Evolutionary conservation across 2,113 vertebrate genomes (phyloP).

Genomic region (Scatophagus argus): DNA sequence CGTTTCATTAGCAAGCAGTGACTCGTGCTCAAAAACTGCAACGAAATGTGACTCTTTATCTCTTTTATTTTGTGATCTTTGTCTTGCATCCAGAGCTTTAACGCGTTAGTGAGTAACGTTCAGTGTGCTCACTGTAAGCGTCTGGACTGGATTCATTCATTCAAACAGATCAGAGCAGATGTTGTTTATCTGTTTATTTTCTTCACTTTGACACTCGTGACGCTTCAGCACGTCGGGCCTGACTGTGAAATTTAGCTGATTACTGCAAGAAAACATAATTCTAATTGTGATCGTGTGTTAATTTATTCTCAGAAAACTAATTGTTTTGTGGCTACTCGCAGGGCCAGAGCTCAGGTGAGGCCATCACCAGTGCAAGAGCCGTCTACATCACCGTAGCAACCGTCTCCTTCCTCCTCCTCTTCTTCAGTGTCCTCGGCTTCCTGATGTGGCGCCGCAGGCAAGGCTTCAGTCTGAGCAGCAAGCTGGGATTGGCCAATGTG

Average conservation of each 20-base stretch:
- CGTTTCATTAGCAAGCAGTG: neutral
- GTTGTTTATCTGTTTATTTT: too few species aligned
- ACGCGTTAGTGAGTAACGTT: neutral
- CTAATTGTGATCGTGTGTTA: too few species aligned
- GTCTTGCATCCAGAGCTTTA: neutral
- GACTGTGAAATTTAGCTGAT: neutral
- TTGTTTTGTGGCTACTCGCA: constrained; percentile 13
- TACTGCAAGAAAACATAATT: neutral
- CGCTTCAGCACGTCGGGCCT: too few species aligned
- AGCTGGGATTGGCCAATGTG: constrained; percentile 81
- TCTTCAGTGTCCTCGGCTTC: constrained; percentile 52
- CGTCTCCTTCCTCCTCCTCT: constrained; percentile 67
- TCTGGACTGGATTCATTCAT: too few species aligned
- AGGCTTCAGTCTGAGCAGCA: constrained; percentile 62
- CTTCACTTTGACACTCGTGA: too few species aligned
- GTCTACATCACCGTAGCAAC: constrained; percentile 57
- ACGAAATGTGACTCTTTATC: neutral
- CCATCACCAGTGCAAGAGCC: constrained; percentile 25
- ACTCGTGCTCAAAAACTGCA: neutral
- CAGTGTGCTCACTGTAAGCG: neutral
- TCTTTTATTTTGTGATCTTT: neutral
- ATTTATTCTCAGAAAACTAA: neutral
- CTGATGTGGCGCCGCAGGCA: constrained; percentile 60
- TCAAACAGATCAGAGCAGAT: too few species aligned
- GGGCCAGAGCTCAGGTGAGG: constrained; percentile 64